Conservation (phyloP, 2,113 vertebrate genomes). For the Phalacrocorax aristotelis region DNA sequence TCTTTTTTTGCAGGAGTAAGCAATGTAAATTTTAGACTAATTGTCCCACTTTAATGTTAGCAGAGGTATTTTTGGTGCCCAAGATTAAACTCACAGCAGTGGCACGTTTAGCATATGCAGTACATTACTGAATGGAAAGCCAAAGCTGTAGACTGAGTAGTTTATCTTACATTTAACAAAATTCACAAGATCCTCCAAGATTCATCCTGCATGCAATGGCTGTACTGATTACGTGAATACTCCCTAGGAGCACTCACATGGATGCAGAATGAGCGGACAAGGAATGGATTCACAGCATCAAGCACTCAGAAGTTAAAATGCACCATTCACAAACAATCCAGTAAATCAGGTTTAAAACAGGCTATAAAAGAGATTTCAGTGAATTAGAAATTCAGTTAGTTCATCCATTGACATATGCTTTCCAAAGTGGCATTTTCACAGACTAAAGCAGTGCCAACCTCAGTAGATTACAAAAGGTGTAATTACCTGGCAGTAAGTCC, state of each 20-base stretch:
- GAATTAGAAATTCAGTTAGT: neutral
- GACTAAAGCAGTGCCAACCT: neutral
- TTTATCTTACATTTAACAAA: neutral
- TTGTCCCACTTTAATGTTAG: neutral
- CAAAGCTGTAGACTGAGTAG: neutral
- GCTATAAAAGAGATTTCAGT: neutral
- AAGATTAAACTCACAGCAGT: neutral
- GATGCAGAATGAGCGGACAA: neutral
- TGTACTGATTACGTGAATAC: neutral
- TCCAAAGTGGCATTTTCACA: neutral
- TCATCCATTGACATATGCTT: neutral
- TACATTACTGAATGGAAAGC: neutral
- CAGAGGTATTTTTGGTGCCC: neutral
- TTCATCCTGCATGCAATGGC: neutral
- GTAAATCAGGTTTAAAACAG: neutral
- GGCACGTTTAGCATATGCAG: fast-evolving
- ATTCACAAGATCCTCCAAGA: neutral
- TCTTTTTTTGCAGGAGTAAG: neutral
- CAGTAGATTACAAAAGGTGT: neutral
- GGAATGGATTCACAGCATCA: neutral
- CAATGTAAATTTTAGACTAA: neutral
- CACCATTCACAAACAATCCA: neutral
- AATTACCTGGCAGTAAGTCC: neutral
- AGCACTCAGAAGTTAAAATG: neutral
- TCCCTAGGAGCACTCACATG: neutral